Evolutionary conservation across 2,888 invertebrate species (phyloP), one percentile per base, ranked within the genome.

Genomic region (Drosophila birchii): DNA sequence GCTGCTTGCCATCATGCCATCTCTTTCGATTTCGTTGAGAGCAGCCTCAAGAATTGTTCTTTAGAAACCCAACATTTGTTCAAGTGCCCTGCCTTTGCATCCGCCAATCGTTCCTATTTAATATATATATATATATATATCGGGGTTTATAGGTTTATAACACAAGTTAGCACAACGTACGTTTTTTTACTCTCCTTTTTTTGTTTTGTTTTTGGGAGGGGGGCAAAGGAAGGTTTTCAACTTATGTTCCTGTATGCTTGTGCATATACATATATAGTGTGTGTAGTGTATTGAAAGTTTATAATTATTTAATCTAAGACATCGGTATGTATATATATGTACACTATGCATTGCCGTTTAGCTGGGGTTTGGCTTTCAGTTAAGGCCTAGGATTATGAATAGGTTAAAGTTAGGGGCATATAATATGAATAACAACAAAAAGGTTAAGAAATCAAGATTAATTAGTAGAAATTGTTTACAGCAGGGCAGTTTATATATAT

Each of bases 131-230:
- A 26, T 47, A 38, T 67, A 44, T 59, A 51, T 45, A 44, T 41
- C 29, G 16, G 43, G 43, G 51, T 68, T 54, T 75, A 61, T 60
- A 75, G 53, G 57, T 69, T 60, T 66, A 67, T 73, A 75, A 75
- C 69, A 75, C 74, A 75, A 75, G 69, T 75, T 75, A 75, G 75
- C 61, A 69, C 61, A 75, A 75, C 75, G 39, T 57, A 68, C 56
- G 60, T 54, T 69, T 16, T n/a, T 32, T 26, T 23, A 18, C 14
- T 44, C 39, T 26, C n/a, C 29, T 7, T 44, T 29, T 26, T n/a
- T 47, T 54, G 11, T 51, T 51, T 26, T 20, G 12, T n/a, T 51
- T 53, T 16, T 12, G 18, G 26, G 29, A 38, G 45, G 43, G 43
- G 23, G 63, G 38, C 41, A 55, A 47, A 56, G 45, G 71, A 44